These are phyloP conservation scores for Magallana nippona DNA, from an alignment of 2,888 invertebrate species.

Conservation along the genomic window DNA sequence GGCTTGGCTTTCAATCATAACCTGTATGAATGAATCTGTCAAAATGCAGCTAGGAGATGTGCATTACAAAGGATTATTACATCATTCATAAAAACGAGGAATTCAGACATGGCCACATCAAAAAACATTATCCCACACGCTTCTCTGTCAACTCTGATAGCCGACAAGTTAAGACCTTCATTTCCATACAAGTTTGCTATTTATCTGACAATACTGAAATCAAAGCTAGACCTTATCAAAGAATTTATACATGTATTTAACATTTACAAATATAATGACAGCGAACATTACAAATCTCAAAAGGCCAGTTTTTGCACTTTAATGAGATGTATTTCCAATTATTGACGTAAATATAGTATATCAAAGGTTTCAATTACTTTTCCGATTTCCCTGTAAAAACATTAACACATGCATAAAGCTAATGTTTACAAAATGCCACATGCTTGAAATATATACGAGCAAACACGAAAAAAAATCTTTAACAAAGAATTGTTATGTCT, in stretches of 20 bases:
- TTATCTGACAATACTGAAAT: neutral
- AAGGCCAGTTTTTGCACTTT: neutral
- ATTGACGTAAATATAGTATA: neutral
- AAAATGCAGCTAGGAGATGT: conserved; percentile 10
- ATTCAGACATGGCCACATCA: neutral
- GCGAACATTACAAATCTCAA: neutral
- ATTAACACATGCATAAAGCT: neutral
- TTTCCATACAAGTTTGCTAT: conserved; percentile 2
- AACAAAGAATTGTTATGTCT: too few species aligned
- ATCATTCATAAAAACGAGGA: conserved; percentile 7
- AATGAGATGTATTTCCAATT: neutral
- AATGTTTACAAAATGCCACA: neutral
- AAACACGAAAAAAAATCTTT: neutral
- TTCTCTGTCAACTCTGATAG: conserved; percentile 9
- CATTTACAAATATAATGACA: neutral
- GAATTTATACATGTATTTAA: conserved; percentile 1
- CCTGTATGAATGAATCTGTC: conserved; percentile 2
- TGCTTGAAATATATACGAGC: neutral
- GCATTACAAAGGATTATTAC: neutral
- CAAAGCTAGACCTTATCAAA: conserved; percentile 12
- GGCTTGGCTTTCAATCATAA: neutral
- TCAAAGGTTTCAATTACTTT: neutral
- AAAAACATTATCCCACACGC: conserved; percentile 25
- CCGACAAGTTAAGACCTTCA: neutral
- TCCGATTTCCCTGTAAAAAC: neutral